Evolutionary conservation across 2,113 vertebrate species (phyloP), one percentile per base, ranked within the genome.

Genomic region (Jaculus jaculus): DNA sequence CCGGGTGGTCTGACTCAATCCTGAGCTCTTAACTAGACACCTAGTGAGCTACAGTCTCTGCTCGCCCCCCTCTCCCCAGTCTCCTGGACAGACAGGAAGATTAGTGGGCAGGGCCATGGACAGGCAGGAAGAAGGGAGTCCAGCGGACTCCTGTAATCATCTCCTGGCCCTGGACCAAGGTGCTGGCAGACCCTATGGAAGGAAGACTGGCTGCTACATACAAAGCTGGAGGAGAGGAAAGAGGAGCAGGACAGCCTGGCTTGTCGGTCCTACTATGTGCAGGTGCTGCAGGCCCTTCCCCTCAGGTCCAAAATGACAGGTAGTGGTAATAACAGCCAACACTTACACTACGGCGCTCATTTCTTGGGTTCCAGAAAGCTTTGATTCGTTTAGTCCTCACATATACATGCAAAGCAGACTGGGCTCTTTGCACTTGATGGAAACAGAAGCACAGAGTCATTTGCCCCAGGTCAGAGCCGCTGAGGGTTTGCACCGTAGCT

Each of bases 161-260:
- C n/a, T 71, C 89, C 80, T 77, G 95, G 92, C 90, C 72, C 75
- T 5, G 68, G 75, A 84, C 93, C 94, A 96, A 75, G 61, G 28
- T 8, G 65, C 77, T 79, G 81, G 39, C 4, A 16, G 89, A 72
- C 84, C 81, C 90, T 87, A 58, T 5, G 66, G 60, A 30, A 72
- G 63, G 54, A 54, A 37, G 15, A 47, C 65, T 26, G 3, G 1
- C 42, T 18, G 15, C 78, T 58, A 32, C 18, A 21, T 2, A 1
- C 2, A 15, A 32, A 32, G 30, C 34, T 6, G 21, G 30, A 30
- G 16, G 8, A 5, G 17, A 42, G 47, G 8, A 66, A 11, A 87
- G 20, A 47, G 13, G n/a, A 7, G 15, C 54, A 54, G 39, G 69
- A 51, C 83, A n/a, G 21, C 17, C 11, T 4, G 9, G 39, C 39